A percentile compares a stretch with the other conserved stretches of the same genome.
Conservation (phyloP, 2,888 invertebrate genomes). For the Mythimna albipuncta region DNA sequence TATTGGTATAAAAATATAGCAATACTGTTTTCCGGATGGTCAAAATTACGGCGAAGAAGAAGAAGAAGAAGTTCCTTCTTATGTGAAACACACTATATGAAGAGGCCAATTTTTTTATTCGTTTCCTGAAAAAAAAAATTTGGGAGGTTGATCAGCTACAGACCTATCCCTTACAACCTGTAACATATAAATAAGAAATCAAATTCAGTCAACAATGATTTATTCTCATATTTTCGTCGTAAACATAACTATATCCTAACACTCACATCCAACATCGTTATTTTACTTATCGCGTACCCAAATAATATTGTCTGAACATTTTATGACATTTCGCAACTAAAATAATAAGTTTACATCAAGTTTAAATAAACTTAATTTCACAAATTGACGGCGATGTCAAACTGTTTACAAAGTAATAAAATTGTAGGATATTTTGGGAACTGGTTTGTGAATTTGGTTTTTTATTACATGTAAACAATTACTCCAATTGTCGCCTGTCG, state of each 20-base stretch:
- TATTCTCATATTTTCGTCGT: slow-evolving; percentile 63
- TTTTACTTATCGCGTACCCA: slow-evolving; percentile 41
- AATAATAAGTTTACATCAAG: slow-evolving; percentile 15
- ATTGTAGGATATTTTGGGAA: slow-evolving; percentile 15
- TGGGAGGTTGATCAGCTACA: too few relatives aligned
- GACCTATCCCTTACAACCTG: too few relatives aligned
- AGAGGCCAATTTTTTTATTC: too few relatives aligned
- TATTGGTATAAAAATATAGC: too few relatives aligned
- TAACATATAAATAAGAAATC: slow-evolving; percentile 5
- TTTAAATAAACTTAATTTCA: background rate
- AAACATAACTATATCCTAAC: slow-evolving; percentile 62
- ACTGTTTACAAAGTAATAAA: slow-evolving; percentile 10
- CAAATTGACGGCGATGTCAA: slow-evolving; percentile 24
- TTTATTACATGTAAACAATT: slow-evolving; percentile 12
- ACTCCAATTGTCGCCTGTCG: background rate
- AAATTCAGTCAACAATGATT: slow-evolving; percentile 69
- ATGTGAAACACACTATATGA: too few relatives aligned
- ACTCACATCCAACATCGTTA: slow-evolving; percentile 54
- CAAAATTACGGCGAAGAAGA: too few relatives aligned
- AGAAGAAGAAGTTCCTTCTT: too few relatives aligned
- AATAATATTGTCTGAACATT: slow-evolving; percentile 59
- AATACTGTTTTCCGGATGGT: too few relatives aligned
- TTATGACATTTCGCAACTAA: slow-evolving; percentile 33
- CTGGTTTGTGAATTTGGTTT: background rate
- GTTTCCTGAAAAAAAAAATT: too few relatives aligned